Percentiles rank a stretch among this genome's conserved stretches.
These are phyloP conservation scores for Cinclus cinclus DNA, from an alignment of 2,113 vertebrate genomes.

Conservation along the genomic window DNA sequence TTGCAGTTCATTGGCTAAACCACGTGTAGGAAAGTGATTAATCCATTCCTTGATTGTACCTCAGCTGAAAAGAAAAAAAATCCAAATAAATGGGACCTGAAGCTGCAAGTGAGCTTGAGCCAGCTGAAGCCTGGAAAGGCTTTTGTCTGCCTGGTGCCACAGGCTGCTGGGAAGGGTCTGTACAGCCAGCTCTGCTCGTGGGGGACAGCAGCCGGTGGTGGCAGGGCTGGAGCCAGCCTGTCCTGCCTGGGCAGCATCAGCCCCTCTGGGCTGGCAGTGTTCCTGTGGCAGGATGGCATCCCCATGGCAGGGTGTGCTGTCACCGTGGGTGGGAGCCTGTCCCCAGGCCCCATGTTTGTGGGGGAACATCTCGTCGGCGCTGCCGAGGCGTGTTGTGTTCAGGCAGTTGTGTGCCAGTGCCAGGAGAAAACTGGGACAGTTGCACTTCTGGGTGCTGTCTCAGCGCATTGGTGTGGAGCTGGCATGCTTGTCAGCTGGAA, in stretches of 20 bases:
- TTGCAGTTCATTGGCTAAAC: background rate
- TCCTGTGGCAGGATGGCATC: background rate
- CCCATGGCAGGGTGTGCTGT: background rate
- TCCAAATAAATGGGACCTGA: background rate
- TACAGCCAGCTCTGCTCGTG: rapidly evolving
- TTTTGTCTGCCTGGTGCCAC: background rate
- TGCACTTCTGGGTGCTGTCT: slow-evolving; percentile 53
- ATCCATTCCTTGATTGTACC: background rate
- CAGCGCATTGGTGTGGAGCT: slow-evolving; percentile 13
- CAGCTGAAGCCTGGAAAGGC: background rate
- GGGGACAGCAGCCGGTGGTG: rapidly evolving
- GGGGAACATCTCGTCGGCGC: rapidly evolving
- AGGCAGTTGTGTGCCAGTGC: background rate
- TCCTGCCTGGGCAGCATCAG: background rate
- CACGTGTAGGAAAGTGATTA: background rate
- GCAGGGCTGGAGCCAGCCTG: background rate
- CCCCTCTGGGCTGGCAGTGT: background rate
- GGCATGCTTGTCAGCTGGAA: background rate
- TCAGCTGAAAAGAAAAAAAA: background rate
- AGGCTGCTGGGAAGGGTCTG: background rate
- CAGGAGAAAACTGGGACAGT: slow-evolving; percentile 43
- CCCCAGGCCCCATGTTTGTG: rapidly evolving
- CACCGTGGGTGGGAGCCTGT: rapidly evolving
- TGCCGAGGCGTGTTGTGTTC: background rate
- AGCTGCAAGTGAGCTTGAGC: background rate